phyloP scores from a whole-genome alignment of 2,888 invertebrate species.

The Drosophila antonietae region DNA sequence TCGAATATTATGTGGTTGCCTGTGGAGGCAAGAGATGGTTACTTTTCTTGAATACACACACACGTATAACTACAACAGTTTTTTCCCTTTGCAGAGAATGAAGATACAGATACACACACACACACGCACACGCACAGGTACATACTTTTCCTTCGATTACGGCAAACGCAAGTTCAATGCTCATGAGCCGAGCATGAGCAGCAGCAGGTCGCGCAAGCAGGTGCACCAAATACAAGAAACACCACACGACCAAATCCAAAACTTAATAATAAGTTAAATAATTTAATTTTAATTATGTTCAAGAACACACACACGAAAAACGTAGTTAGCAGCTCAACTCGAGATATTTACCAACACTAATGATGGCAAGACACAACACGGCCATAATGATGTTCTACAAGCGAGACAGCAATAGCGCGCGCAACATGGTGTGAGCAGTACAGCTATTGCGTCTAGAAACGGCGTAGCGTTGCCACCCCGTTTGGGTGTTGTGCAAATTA shows the following conservation, averaged over 20 bases:
- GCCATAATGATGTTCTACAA: constrained; percentile 69
- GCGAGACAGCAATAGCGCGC: constrained; percentile 53
- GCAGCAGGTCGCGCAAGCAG: constrained; percentile 41
- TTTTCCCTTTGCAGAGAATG: constrained; percentile 62
- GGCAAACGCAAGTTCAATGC: constrained; percentile 49
- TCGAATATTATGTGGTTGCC: constrained; percentile 4
- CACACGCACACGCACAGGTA: constrained; percentile 45
- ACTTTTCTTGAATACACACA: constrained; percentile 77
- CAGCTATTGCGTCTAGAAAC: constrained; percentile 32
- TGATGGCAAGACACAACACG: constrained; percentile 50
- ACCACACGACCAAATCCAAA: constrained; percentile 50
- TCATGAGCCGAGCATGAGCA: constrained; percentile 36
- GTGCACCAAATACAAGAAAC: constrained; percentile 28
- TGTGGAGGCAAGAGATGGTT: constrained; percentile 51
- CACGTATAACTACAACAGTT: constrained; percentile 47
- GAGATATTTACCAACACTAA: constrained; percentile 61
- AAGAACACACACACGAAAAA: constrained; percentile 73
- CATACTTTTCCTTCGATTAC: constrained; percentile 64
- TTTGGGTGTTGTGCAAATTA: constrained; percentile 16
- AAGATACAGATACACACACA: constrained; percentile 46
- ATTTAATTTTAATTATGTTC: constrained; percentile 74
- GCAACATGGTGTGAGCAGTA: constrained; percentile 68
- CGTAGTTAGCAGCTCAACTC: constrained; percentile 63
- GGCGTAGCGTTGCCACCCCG: constrained; percentile 53
- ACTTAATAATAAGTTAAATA: constrained; percentile 77